Evolutionary conservation across 2,113 vertebrate genomes (phyloP).

Genomic region (Emydura subglobosa): DNA sequence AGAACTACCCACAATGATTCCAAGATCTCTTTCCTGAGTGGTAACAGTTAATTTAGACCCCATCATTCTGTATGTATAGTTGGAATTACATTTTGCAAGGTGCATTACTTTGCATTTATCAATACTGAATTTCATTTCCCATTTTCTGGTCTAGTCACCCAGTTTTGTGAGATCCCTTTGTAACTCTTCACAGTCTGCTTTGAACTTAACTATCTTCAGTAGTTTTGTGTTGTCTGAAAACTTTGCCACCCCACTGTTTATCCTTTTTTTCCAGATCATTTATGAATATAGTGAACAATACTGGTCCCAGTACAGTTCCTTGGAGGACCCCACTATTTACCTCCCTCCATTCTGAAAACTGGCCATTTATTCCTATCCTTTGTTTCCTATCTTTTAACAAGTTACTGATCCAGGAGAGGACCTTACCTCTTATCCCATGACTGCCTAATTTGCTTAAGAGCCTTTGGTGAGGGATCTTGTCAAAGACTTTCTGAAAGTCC

Average conservation of each 20-base stretch:
- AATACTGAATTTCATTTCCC: background rate
- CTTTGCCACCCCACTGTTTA: background rate
- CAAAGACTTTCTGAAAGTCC: background rate
- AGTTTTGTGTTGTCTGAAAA: background rate
- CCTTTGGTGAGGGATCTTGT: background rate
- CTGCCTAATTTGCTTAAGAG: background rate
- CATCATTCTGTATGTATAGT: background rate
- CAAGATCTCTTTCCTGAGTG: no score
- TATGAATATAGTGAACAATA: background rate
- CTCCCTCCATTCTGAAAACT: background rate
- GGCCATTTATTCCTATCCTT: background rate
- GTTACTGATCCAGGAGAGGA: background rate
- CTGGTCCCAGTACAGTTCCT: background rate
- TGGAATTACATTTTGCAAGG: background rate
- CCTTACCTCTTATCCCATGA: background rate
- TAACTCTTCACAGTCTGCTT: no score
- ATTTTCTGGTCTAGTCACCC: background rate
- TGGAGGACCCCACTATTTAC: background rate
- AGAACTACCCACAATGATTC: no score
- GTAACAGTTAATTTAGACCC: no score
- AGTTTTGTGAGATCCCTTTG: no score
- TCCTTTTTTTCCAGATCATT: background rate
- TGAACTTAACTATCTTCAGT: background rate
- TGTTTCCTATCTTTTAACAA: background rate
- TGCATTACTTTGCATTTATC: background rate